phyloP scores from a whole-genome alignment of 2,797 vertebrate genomes.

The Aulostomus chinensis region DNA sequence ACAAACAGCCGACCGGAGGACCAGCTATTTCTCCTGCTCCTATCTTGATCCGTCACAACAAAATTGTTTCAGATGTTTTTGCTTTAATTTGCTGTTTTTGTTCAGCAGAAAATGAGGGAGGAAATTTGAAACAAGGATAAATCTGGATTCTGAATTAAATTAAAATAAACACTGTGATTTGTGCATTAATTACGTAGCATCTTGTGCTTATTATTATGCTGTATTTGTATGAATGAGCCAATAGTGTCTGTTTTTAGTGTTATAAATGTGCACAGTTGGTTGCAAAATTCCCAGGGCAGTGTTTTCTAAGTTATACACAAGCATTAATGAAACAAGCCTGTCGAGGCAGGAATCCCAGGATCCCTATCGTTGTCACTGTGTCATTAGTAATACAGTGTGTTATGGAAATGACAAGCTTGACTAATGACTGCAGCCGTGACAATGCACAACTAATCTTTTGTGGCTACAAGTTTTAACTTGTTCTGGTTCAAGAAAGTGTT shows the following conservation, averaged over 20 bases:
- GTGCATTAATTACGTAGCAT: no score
- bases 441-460: no score
- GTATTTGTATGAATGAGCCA: slow-evolving; percentile 1
- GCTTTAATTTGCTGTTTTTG: slow-evolving; percentile 26
- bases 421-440: slow-evolving; percentile 45
- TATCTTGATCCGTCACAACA: slow-evolving; percentile 18
- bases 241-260: slow-evolving; percentile 1
- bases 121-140: neutral
- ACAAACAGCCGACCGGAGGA: slow-evolving; percentile 29
- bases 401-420: slow-evolving; percentile 52
- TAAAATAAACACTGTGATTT: no score
- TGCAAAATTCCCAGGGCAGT: slow-evolving; percentile 5
- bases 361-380: slow-evolving; percentile 4
- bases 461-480: no score
- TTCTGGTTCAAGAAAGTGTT: slow-evolving; percentile 35
- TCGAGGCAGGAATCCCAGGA: slow-evolving; percentile 6
- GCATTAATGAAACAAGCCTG: slow-evolving; percentile 31
- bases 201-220: neutral
- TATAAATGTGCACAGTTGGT: slow-evolving; percentile 6
- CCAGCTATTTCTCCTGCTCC: slow-evolving; percentile 25
- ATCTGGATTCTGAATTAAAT: neutral
- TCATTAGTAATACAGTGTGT: slow-evolving; percentile 34
- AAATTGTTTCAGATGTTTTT: slow-evolving; percentile 21
- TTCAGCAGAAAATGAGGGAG: slow-evolving; percentile 6
- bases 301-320: slow-evolving; percentile 21